Conservation (phyloP, 2,797 vertebrate species). For the Ammospiza maritima region DNA sequence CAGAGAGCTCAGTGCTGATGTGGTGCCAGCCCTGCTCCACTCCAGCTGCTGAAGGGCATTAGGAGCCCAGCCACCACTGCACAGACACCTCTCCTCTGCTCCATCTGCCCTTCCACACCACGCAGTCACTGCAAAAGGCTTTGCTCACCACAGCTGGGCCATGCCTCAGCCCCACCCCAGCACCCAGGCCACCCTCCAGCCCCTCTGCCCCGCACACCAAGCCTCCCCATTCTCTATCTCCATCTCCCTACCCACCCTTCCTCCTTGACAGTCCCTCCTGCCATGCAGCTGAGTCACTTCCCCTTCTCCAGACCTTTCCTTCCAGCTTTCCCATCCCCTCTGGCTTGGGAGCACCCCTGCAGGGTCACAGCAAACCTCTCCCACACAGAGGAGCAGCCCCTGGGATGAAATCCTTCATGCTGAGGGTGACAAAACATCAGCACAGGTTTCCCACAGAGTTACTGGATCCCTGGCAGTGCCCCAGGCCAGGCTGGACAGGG, state of each 20-base stretch:
- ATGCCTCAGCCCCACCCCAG: neutral
- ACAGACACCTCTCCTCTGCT: neutral
- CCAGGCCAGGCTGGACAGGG: rapidly evolving
- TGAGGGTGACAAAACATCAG: neutral
- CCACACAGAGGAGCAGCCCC: neutral
- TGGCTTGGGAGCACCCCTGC: neutral
- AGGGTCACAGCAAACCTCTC: neutral
- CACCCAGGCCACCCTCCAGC: neutral
- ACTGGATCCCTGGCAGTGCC: neutral
- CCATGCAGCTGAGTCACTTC: neutral
- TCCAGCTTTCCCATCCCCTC: neutral
- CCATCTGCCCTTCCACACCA: neutral
- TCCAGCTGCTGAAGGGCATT: constrained; percentile 46
- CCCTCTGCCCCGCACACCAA: neutral
- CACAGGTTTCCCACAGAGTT: neutral
- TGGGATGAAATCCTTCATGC: rapidly evolving
- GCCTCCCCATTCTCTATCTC: neutral
- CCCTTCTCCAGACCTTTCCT: neutral
- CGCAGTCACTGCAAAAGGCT: rapidly evolving
- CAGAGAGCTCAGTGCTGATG: constrained; percentile 2
- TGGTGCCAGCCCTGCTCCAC: constrained; percentile 41
- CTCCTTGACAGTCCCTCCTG: neutral
- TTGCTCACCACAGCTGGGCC: neutral
- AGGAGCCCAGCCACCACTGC: neutral
- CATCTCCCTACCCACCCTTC: constrained; percentile 33